Base-by-base conservation (phyloP, 2,888 invertebrate genomes). In the Drosophila phalerata region DNA sequence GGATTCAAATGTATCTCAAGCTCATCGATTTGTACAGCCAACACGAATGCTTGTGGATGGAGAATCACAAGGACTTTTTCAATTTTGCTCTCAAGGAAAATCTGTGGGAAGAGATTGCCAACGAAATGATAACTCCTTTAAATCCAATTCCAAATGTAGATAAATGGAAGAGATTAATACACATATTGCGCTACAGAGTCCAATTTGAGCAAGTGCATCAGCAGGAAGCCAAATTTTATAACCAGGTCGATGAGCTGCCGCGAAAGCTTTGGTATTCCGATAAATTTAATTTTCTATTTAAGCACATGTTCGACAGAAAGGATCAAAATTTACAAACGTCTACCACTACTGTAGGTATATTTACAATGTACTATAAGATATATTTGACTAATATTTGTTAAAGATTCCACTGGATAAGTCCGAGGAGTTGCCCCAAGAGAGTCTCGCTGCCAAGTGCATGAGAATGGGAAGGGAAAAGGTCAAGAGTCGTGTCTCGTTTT, bases 11-110 rank as follows among this genome's bases (percentile, higher is more conserved):
- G 8, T 28, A 69, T 38, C 28, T 65, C 1, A 85, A 81, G 28
- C 47, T 85, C 5, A 82, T 85, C 19, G 69, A 73, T 15, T 58
- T 85, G 8, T 85, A 85, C 42, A 70, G 57, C 5, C 15, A 51
- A 5, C 38, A 85, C 15, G 72, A 79, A 22, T 87, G 85, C 8
- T 62, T 87, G 6, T 85, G 85, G 85, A 82, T 77, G 66, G 69
- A 82, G 32, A 61, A 43, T 17, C 58, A 83, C 48, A 64, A 55
- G 43, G 75, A 87, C 19, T 85, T 73, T n/a, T 75, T 66, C 8
- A 81, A 85, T 32, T 73, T 81, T 1, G 42, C 42, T 0, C 30
- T 73, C 2, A 85, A 69, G 43, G 69, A 76, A 0, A 1, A 55
- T 11, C 32, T 74, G 13, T 85, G 85, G 85, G 10, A 67, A 2